Evolutionary conservation across 2,888 invertebrate species (phyloP).

Genomic region (Brachylomia viminalis): DNA sequence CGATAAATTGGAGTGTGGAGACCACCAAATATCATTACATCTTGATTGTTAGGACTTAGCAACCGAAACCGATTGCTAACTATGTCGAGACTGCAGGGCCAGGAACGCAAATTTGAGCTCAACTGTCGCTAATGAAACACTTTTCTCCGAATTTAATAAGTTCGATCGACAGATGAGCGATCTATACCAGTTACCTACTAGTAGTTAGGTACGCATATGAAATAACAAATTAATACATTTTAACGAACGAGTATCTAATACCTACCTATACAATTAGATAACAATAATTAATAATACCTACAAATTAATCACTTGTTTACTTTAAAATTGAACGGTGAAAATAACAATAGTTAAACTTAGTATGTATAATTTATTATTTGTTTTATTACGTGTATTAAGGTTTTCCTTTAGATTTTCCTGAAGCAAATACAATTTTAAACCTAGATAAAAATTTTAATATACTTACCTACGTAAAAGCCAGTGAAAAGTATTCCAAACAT

Average conservation of each 20-base stretch:
- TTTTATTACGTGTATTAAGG: neutral
- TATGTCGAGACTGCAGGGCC: no score
- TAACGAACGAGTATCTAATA: neutral
- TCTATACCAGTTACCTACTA: no score
- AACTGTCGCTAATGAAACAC: no score
- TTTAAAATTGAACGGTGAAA: neutral
- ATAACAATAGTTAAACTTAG: conserved; percentile 3
- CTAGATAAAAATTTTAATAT: neutral
- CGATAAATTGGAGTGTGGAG: no score
- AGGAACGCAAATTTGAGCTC: no score
- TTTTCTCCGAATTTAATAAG: no score
- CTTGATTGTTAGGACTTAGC: no score
- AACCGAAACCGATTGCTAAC: no score
- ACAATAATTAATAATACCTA: neutral
- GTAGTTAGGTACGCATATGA: neutral
- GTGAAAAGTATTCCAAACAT: neutral
- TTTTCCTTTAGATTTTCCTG: conserved; percentile 37
- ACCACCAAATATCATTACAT: no score
- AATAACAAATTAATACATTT: neutral
- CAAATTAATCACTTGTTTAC: conserved; percentile 29
- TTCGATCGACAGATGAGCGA: no score
- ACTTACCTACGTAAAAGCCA: no score
- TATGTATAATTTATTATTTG: neutral
- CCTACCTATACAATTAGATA: neutral
- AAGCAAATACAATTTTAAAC: conserved; percentile 19